A percentile compares a stretch with the other conserved stretches of the same genome.
These are phyloP conservation scores for Mus caroli DNA, from an alignment of 2,797 vertebrate genomes.

Conservation along the genomic window DNA sequence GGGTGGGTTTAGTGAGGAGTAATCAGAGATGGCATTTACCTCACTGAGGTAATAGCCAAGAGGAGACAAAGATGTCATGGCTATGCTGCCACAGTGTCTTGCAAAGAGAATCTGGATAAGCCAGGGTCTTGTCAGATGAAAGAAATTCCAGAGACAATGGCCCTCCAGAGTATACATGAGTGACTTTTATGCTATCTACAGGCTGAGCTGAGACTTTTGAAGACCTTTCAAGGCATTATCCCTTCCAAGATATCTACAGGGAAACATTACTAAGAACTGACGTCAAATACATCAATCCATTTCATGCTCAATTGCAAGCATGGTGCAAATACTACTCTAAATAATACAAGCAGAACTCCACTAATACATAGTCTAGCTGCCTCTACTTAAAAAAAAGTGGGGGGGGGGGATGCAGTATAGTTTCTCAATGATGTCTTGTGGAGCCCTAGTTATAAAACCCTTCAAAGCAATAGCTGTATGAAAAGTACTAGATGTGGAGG, in stretches of 20 bases:
- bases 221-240: conserved; percentile 50
- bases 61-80: conserved; percentile 19
- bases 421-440: not conserved
- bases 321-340: not conserved
- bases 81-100: conserved; percentile 9
- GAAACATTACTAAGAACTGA: conserved; percentile 5
- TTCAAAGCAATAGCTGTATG: not conserved
- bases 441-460: not conserved
- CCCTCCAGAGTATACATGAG: conserved; percentile 37
- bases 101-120: conserved; percentile 47
- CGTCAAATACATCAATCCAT: not conserved
- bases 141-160: conserved; percentile 74
- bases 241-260: conserved; percentile 7
- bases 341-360: not conserved
- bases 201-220: conserved; percentile 40
- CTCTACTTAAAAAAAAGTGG: not conserved
- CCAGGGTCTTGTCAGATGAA: conserved; percentile 56
- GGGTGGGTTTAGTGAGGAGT: not conserved
- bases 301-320: not conserved
- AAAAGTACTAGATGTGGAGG: not conserved
- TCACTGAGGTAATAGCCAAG: not conserved
- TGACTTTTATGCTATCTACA: conserved; percentile 22
- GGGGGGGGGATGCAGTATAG: not conserved
- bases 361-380: not conserved
- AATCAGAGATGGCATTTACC: not conserved